These are phyloP conservation scores for Plebejus argus DNA, from an alignment of 2,888 invertebrate species.

Conservation along the genomic window DNA sequence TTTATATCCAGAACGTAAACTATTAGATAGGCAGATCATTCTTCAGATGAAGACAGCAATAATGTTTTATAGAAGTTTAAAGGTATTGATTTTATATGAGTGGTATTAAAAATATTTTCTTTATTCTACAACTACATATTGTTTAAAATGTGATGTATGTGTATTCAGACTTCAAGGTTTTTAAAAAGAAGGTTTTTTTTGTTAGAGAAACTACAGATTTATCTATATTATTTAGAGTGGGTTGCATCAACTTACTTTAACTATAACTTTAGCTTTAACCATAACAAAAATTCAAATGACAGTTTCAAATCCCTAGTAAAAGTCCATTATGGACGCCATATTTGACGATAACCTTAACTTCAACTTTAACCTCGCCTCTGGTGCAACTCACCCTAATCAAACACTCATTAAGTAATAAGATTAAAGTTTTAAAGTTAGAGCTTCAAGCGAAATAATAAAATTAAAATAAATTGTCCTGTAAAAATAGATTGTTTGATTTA, in stretches of 20 bases:
- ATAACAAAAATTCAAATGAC: too few species aligned
- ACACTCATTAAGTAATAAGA: neutral
- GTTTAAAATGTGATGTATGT: neutral
- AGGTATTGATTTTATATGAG: neutral
- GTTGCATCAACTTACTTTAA: too few species aligned
- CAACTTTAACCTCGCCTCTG: too few species aligned
- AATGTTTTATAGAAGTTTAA: neutral
- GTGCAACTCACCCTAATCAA: too few species aligned
- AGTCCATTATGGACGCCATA: too few species aligned
- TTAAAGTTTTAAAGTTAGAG: neutral
- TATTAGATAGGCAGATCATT: slow-evolving; percentile 1
- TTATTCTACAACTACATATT: too few species aligned
- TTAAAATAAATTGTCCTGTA: neutral
- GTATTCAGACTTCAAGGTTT: neutral
- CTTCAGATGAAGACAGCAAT: neutral
- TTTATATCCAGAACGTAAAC: neutral
- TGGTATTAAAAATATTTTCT: neutral
- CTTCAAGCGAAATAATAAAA: neutral
- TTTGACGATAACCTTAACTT: too few species aligned
- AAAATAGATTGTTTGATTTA: neutral
- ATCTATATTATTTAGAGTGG: too few species aligned
- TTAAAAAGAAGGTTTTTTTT: neutral
- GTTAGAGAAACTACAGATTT: neutral
- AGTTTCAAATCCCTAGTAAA: too few species aligned
- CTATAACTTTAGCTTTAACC: too few species aligned